Evolutionary conservation across 2,888 invertebrate species (phyloP), one percentile per base, ranked within the genome.

Genomic region (Abscondita cerata): DNA sequence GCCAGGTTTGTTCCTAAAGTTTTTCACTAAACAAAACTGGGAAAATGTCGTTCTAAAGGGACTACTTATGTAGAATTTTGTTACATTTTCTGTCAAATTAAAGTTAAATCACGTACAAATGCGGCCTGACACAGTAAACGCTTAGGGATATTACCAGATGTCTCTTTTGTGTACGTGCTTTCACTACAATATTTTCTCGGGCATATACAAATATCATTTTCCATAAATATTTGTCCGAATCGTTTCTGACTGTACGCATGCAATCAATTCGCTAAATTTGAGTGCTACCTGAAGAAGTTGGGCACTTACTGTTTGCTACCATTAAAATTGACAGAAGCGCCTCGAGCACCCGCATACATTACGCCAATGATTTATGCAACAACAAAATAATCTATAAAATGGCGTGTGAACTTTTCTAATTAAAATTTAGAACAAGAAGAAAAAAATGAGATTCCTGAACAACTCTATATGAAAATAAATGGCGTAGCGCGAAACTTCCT

Each of bases 401-500:
- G 38, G 38, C 13, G 38, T 25, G 25, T 25, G 25, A 25, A 25
- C 25, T 25, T 4, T 25, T 25, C 25, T 6, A 25, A 25, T 25
- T 25, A 25, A 25, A 25, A 4, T 25, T 25, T 25, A 2, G 25
- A 25, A 25, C 25, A 25, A 4, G 6, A 25, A 25, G 6, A 50
- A 46, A 44, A 52, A 41, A 51, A 58, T 25, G 4, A 25, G 6
- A 25, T 25, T 6, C 25, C 2, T 25, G 25, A 25, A 6, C 25
- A 25, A 25, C 25, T 25, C 6, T 6, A 50, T 2, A 25, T 25
- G 52, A 59, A 67, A 67, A 67, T 65, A 65, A 67, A 65, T 67
- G 59, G 64, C 64, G 54, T 50, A 59, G 57, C 25, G 25, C 25
- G 6, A 25, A 25, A 25, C 25, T 25, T 25, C 25, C 53, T 58